Evolutionary conservation across 1,140 invertebrate genomes (phyloP), one percentile per base, ranked within the genome.

Genomic region (Drosophila auraria): DNA sequence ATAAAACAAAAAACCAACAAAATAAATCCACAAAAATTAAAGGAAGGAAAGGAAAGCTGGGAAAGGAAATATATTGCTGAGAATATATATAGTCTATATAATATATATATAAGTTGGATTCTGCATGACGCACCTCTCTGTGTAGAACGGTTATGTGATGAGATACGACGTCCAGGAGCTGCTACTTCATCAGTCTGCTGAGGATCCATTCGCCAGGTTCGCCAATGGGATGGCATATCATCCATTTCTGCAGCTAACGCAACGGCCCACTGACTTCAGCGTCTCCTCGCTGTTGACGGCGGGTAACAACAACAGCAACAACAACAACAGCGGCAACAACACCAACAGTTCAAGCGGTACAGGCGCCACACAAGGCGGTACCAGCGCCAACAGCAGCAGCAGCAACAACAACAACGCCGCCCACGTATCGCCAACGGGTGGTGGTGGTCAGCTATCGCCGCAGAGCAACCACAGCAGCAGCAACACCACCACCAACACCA

Each of bases 261-360:
- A 90, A 90, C 94, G 97, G 93, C 97, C 97, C 93, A 97, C 97
- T 89, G 98, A 98, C 95, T 98, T 98, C 94, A 97, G 97, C 94
- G 97, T 98, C 80, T 97, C 96, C 83, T 97, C 97, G 90, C 94
- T 98, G 93, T 95, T 98, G 87, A 97, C 97, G 82, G 95, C 95
- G 53, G 95, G 94, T 70, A 94, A 91, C 76, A 82, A 33, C 64
- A 86, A 47, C 60, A 86, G 2, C 56, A 83, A 14, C 68, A 78
- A 20, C 49, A 80, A 1, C 49, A 74, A 5, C 49, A 77, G 17
- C 60, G 61, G 3, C 45, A 65, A n/a, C 38, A 75, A 9, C 42
- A 62, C 23, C 58, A 66, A 23, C 36, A 72, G 3, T 42, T 59
- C 54, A 40, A 57, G 54, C 54, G 54, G 54, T 25, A 40, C 36